Evolutionary conservation across 1,140 invertebrate species (phyloP), one percentile per base, ranked within the genome.

Genomic region (Bombus superbus): DNA sequence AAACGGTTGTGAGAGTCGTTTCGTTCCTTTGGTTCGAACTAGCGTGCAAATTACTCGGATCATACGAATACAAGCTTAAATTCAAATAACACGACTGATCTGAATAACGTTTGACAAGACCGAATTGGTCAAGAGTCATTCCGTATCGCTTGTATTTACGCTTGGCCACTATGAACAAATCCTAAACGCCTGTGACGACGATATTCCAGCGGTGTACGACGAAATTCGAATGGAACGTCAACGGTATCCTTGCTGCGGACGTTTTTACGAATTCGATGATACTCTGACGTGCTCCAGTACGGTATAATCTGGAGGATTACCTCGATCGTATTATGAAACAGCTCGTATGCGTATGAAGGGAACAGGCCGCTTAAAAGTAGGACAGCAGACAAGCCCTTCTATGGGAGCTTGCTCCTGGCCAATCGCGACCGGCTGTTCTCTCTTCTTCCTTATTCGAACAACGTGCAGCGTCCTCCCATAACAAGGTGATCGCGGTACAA

Each of bases 351-450:
- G 59, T 66, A 71, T 44, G 75, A 85, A 85, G 76, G 82, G 75
- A 62, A 38, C 35, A 15, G 32, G 57, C 32, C 66, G 92, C 94
- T 10, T 95, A 96, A 91, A 92, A 92, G 86, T 93, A 80, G 91
- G 88, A 90, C 92, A 87, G 88, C 81, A 92, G 92, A 89, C 92
- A 93, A 83, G 88, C 87, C 86, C 94, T 94, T 92, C 91, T 94
- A 94, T 35, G 92, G 93, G 57, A 92, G 79, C 89, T 91, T 91
- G 92, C 88, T 89, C 81, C 85, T 78, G 68, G 69, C 88, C 89
- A 93, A 92, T 92, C 86, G 86, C 78, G 78, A 78, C 59, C 87
- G 75, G 64, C 59, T 69, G 15, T 35, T 64, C 85, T 85, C 80
- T 40, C 53, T 78, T 77, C 69, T 89, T 87, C 87, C 89, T 87